Conservation (phyloP, 2,797 vertebrate species). For the Sus cebifrons region DNA sequence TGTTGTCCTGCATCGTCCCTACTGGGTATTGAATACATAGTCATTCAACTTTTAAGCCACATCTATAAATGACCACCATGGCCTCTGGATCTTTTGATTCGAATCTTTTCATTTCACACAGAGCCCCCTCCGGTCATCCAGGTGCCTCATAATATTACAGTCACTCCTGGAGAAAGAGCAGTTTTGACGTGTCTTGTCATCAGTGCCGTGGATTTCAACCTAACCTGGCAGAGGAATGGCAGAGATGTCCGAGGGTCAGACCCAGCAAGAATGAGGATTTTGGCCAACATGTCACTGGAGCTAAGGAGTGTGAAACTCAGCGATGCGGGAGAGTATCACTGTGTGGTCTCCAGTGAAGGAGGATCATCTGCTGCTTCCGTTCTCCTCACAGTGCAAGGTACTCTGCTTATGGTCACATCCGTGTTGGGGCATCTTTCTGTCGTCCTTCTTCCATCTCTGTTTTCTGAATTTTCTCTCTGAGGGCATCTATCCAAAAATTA, state of each 20-base stretch:
- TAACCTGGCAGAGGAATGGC: conserved; percentile 94
- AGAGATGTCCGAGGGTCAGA: conserved; percentile 90
- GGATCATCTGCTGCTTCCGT: conserved; percentile 91
- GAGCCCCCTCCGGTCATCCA: conserved; percentile 96
- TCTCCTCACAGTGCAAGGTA: conserved; percentile 97
- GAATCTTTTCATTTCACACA: conserved; percentile 85
- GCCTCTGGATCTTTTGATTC: background rate
- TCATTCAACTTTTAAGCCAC: background rate
- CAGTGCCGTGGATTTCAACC: conserved; percentile 95
- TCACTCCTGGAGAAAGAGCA: conserved; percentile 90
- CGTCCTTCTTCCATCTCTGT: background rate
- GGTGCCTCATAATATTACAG: conserved; percentile 92
- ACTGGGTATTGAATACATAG: background rate
- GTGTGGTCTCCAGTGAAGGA: conserved; percentile 94
- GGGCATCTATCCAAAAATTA: background rate
- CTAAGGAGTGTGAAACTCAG: conserved; percentile 89
- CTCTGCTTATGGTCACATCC: background rate
- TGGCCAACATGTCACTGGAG: conserved; percentile 94
- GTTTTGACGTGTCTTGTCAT: conserved; percentile 93
- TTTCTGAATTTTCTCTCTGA: background rate
- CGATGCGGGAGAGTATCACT: conserved; percentile 94
- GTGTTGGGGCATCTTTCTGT: conserved; percentile 76
- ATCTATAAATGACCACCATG: background rate
- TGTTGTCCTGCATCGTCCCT: background rate
- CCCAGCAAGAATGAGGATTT: conserved; percentile 85